phyloP scores from a whole-genome alignment of 2,113 vertebrate genomes.

The Alligator sinensis region DNA sequence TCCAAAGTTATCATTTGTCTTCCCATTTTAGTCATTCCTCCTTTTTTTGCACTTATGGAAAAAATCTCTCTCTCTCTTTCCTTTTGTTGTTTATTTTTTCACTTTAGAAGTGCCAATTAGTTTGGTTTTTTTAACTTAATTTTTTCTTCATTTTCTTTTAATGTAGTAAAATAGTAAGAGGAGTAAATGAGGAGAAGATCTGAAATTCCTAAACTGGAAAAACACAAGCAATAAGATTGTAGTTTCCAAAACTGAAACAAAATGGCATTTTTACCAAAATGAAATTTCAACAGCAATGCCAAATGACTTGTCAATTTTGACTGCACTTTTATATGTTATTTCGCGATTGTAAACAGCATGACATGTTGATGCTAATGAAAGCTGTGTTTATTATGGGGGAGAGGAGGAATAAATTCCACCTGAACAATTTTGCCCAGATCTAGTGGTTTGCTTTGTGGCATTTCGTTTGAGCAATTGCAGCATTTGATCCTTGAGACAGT shows the following conservation, averaged over 20 bases:
- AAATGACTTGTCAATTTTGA: too few relatives aligned
- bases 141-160: neutral
- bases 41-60: neutral
- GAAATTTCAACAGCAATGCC: neutral
- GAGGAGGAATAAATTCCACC: neutral
- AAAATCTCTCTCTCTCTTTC: too few relatives aligned
- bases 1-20: neutral
- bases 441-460: too few relatives aligned
- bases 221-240: rapidly evolving
- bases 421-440: neutral
- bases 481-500: too few relatives aligned
- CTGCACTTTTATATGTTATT: too few relatives aligned
- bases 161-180: neutral
- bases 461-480: too few relatives aligned
- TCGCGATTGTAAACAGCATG: too few relatives aligned
- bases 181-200: neutral
- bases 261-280: neutral
- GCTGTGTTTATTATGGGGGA: neutral
- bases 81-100: too few relatives aligned
- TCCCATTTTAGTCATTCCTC: neutral
- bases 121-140: neutral
- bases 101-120: too few relatives aligned
- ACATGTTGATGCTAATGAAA: neutral
- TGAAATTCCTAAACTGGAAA: neutral
- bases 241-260: neutral